A percentile compares a stretch with the other conserved stretches of the same genome.
Evolutionary conservation across 2,797 vertebrate species (phyloP).

Genomic region (Cetoscarus ocellatus): DNA sequence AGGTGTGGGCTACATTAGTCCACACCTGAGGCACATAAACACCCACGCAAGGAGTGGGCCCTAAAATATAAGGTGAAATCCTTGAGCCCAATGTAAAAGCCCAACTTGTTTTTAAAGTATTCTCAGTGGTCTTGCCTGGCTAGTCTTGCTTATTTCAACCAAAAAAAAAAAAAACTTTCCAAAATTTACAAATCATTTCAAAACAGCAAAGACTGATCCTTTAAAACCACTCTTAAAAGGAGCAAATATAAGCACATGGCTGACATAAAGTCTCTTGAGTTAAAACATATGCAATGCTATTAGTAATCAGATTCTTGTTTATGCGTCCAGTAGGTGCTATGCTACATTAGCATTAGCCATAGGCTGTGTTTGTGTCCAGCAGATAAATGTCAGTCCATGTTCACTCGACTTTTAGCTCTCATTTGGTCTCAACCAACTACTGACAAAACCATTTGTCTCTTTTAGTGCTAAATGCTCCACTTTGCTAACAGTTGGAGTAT

Average conservation of each 20-base stretch:
- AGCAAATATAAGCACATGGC: no score
- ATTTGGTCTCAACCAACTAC: neutral
- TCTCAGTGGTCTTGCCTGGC: neutral
- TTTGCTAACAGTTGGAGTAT: no score
- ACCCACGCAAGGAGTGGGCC: neutral
- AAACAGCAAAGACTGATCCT: neutral
- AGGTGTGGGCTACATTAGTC: slow-evolving; percentile 21
- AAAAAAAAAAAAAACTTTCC: neutral
- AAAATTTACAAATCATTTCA: neutral
- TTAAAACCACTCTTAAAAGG: neutral
- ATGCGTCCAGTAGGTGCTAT: neutral
- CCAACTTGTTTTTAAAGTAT: neutral
- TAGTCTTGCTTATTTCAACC: neutral
- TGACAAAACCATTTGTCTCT: neutral
- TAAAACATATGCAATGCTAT: neutral
- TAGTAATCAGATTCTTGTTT: neutral
- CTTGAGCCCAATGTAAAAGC: no score
- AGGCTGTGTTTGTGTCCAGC: no score
- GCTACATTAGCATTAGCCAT: neutral
- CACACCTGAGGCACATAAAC: neutral
- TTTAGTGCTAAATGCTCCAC: no score
- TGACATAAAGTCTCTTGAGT: no score
- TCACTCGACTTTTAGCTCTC: neutral
- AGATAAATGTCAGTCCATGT: neutral
- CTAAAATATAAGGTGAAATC: neutral